A percentile compares a stretch with the other conserved stretches of the same genome.
Evolutionary conservation across 2,888 invertebrate species (phyloP).

Genomic region (Tetragonisca angustula): DNA sequence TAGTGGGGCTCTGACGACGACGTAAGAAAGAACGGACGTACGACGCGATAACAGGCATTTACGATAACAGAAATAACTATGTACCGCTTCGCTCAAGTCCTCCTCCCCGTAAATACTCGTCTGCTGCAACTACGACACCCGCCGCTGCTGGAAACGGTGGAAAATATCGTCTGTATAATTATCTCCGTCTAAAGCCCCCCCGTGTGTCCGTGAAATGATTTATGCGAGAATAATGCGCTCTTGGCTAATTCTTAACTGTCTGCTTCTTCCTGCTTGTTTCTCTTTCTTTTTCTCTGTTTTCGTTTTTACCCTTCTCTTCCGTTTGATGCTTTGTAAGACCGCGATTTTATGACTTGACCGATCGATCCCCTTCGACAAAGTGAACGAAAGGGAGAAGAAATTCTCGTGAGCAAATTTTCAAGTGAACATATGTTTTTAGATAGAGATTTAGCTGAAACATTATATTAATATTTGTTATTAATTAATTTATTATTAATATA

Average conservation of each 20-base stretch:
- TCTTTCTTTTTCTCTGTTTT: too few species aligned
- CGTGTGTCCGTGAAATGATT: conserved; percentile 2
- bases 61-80: conserved; percentile 23
- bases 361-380: too few species aligned
- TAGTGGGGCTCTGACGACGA: neutral
- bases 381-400: too few species aligned
- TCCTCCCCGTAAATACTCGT: conserved; percentile 13
- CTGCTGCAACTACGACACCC: neutral
- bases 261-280: neutral
- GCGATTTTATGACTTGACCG: too few species aligned
- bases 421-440: too few species aligned
- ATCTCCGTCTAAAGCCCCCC: neutral
- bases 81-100: conserved; percentile 1
- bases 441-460: too few species aligned
- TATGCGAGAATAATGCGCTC: neutral
- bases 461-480: too few species aligned
- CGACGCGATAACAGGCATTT: conserved; percentile 26
- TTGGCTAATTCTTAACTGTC: neutral
- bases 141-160: neutral
- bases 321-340: too few species aligned
- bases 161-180: conserved; percentile 4
- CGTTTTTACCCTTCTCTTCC: too few species aligned
- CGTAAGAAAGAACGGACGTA: conserved; percentile 24
- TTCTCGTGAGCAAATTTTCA: too few species aligned
- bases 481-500: too few species aligned